These are phyloP conservation scores for Caenorhabditis sp. DNA, from an alignment of 2,888 invertebrate genomes.

Conservation along the genomic window DNA sequence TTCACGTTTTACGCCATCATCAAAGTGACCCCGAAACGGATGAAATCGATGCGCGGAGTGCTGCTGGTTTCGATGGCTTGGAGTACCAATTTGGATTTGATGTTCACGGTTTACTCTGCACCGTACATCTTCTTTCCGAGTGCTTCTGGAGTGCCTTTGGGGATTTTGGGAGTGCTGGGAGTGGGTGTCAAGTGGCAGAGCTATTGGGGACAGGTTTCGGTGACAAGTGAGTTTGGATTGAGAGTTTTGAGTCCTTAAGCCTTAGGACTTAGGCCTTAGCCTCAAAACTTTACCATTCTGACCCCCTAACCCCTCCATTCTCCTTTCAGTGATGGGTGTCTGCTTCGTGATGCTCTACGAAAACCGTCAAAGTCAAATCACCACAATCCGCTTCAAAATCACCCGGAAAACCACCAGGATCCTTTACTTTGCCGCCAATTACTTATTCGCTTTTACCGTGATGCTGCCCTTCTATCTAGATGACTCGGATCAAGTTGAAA, in stretches of 20 bases:
- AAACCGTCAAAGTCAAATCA: constrained; percentile 47
- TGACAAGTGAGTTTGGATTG: constrained; percentile 26
- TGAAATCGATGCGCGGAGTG: constrained; percentile 28
- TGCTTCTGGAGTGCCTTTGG: constrained; percentile 33
- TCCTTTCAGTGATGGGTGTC: constrained; percentile 47
- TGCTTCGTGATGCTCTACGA: constrained; percentile 40
- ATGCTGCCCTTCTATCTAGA: constrained; percentile 38
- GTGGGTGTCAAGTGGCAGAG: constrained; percentile 14
- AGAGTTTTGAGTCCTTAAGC: too few species aligned
- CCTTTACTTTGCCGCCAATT: constrained; percentile 18
- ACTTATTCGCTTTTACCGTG: constrained; percentile 13
- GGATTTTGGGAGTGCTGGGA: constrained; percentile 22
- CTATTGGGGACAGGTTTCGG: constrained; percentile 40
- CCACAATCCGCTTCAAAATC: constrained; percentile 26
- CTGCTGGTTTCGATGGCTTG: constrained; percentile 36
- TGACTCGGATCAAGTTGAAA: constrained; percentile 25
- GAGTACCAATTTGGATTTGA: constrained; percentile 42
- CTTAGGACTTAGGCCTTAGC: too few species aligned
- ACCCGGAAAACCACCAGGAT: constrained; percentile 13
- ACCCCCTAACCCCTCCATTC: too few species aligned
- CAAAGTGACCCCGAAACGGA: constrained; percentile 27
- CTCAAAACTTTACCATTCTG: too few species aligned
- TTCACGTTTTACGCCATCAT: constrained; percentile 38
- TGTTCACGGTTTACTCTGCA: constrained; percentile 30
- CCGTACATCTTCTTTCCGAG: constrained; percentile 38